Conservation (phyloP, 1,140 invertebrate genomes). For the Patella vulgata region DNA sequence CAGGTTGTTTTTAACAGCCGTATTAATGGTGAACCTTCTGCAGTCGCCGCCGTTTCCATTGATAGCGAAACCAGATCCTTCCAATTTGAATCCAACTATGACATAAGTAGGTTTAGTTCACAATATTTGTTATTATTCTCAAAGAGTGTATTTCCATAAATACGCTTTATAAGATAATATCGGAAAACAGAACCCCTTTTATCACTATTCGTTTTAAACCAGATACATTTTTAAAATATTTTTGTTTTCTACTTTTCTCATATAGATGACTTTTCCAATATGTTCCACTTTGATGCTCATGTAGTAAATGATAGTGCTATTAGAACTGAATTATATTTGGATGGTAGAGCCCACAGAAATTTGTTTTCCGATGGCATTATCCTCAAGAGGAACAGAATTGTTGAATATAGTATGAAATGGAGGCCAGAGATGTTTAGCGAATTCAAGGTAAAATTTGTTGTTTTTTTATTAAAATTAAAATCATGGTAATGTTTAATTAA, state of each 20-base stretch:
- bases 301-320: constrained; percentile 41
- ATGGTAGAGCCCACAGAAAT: constrained; percentile 49
- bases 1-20: constrained; percentile 18
- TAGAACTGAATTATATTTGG: constrained; percentile 39
- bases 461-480: neutral
- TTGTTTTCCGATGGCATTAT: constrained; percentile 74
- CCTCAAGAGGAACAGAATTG: constrained; percentile 84
- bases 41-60: constrained; percentile 24
- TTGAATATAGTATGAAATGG: constrained; percentile 83
- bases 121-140: neutral
- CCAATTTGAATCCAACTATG: constrained; percentile 32
- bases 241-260: neutral
- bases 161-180: constrained; percentile 9
- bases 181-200: constrained; percentile 8
- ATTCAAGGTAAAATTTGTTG: constrained; percentile 65
- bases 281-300: constrained; percentile 14
- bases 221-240: neutral
- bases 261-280: constrained; percentile 39
- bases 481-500: neutral
- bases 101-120: constrained; percentile 28
- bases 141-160: neutral
- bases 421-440: constrained; percentile 77
- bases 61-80: constrained; percentile 26
- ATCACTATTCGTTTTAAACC: neutral
- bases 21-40: constrained; percentile 20